These are phyloP conservation scores for Prietella phreatophila DNA, from an alignment of 2,113 vertebrate species.

Conservation along the genomic window DNA sequence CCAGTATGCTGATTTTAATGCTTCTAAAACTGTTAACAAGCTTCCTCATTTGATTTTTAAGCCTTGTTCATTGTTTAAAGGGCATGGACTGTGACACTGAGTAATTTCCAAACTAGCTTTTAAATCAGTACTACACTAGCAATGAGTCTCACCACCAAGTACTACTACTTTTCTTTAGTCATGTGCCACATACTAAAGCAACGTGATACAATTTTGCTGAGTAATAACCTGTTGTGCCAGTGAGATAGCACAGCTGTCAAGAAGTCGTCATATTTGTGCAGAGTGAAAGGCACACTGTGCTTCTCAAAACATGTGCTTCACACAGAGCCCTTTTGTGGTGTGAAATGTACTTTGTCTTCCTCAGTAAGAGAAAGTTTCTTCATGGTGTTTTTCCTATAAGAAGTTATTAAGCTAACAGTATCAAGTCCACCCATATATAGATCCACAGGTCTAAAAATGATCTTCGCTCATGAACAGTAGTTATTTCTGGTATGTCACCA, in stretches of 20 bases:
- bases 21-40: neutral
- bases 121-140: neutral
- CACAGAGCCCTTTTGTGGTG: neutral
- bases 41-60: neutral
- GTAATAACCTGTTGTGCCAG: neutral
- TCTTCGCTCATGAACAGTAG: neutral
- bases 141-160: neutral
- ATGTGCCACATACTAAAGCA: neutral
- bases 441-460: neutral
- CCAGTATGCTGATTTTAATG: neutral
- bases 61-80: neutral
- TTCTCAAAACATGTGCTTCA: conserved; percentile 7
- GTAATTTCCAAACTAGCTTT: neutral
- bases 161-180: conserved; percentile 10
- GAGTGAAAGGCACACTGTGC: neutral
- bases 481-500: conserved; percentile 1
- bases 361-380: neutral
- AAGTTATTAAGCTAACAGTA: neutral
- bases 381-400: neutral
- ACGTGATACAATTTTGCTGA: conserved; percentile 10
- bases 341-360: conserved; percentile 5
- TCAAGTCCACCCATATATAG: neutral
- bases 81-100: neutral
- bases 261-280: conserved; percentile 12
- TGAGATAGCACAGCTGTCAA: conserved; percentile 14